Conservation (phyloP, 2,113 vertebrate species). For the Saiga tatarica region DNA sequence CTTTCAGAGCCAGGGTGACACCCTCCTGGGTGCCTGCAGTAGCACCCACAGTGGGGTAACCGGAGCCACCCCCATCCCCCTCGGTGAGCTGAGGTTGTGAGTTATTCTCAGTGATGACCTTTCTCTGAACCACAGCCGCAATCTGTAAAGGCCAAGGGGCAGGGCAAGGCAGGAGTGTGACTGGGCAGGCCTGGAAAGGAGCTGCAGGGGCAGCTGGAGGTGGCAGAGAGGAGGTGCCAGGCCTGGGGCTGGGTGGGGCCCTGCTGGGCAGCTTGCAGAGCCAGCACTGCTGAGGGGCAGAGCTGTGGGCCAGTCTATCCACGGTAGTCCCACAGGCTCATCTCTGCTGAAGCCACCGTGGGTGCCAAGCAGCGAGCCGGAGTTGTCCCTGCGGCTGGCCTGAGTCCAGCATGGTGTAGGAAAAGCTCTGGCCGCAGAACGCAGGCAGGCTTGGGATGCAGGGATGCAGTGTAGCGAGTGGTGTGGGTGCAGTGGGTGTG, state of each 20-base stretch:
- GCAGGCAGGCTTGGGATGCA: background rate
- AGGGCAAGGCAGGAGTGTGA: background rate
- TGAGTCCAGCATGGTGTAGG: background rate
- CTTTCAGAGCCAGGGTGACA: background rate
- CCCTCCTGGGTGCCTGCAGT: background rate
- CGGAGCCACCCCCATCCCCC: background rate
- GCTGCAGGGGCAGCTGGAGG: background rate
- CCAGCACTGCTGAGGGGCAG: background rate
- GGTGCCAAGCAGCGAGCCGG: no score
- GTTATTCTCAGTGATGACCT: slow-evolving; percentile 75
- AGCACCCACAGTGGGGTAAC: slow-evolving; percentile 50
- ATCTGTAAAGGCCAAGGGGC: slow-evolving; percentile 56
- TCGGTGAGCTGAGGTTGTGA: background rate
- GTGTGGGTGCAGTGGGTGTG: background rate
- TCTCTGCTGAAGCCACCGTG: background rate
- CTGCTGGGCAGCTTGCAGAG: background rate
- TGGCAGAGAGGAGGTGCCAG: background rate
- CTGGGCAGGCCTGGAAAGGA: background rate
- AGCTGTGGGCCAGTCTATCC: background rate
- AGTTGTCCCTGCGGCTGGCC: background rate
- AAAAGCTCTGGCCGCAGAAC: background rate
- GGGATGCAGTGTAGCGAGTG: background rate
- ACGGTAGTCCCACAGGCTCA: background rate
- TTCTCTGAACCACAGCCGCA: background rate
- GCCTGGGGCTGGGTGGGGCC: background rate